These are phyloP conservation scores for Meloe dianella DNA, from an alignment of 2,888 invertebrate genomes.

Conservation along the genomic window DNA sequence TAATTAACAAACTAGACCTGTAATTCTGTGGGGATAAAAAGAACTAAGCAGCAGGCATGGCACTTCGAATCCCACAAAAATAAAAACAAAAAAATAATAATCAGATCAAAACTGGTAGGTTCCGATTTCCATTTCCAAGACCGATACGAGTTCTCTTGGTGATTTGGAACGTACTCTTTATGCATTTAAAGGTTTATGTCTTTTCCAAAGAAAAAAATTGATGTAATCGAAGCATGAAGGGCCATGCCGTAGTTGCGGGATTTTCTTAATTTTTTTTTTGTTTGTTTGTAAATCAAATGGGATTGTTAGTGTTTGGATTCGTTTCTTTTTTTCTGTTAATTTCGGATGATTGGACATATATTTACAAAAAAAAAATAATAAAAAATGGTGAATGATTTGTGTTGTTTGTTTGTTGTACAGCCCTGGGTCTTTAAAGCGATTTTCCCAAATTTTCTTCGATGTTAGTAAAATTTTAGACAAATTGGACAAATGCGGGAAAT, in stretches of 20 bases:
- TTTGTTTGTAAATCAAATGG: constrained; percentile 11
- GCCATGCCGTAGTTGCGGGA: constrained; percentile 55
- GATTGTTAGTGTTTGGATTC: constrained; percentile 16
- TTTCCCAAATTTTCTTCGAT: not conserved
- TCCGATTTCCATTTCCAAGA: constrained; percentile 53
- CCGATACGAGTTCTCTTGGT: constrained; percentile 38
- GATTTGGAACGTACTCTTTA: constrained; percentile 47
- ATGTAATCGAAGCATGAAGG: constrained; percentile 56
- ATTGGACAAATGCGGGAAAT: constrained; percentile 33
- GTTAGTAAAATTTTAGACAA: constrained; percentile 27
- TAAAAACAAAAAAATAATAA: not conserved
- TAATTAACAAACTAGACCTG: not conserved
- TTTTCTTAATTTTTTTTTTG: not conserved
- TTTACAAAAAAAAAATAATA: constrained; percentile 20
- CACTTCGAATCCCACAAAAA: constrained; percentile 49
- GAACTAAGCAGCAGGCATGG: constrained; percentile 53
- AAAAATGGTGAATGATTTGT: constrained; percentile 21
- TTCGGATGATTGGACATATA: constrained; percentile 23
- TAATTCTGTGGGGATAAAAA: constrained; percentile 17
- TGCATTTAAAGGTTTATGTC: not conserved
- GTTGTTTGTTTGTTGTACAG: constrained; percentile 37
- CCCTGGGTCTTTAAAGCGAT: constrained; percentile 39
- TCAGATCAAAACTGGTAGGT: constrained; percentile 53
- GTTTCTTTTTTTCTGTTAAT: constrained; percentile 16
- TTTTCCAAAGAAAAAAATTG: constrained; percentile 8